These are phyloP conservation scores for Hemibagrus wyckioides DNA, from an alignment of 2,113 vertebrate species.

Conservation along the genomic window DNA sequence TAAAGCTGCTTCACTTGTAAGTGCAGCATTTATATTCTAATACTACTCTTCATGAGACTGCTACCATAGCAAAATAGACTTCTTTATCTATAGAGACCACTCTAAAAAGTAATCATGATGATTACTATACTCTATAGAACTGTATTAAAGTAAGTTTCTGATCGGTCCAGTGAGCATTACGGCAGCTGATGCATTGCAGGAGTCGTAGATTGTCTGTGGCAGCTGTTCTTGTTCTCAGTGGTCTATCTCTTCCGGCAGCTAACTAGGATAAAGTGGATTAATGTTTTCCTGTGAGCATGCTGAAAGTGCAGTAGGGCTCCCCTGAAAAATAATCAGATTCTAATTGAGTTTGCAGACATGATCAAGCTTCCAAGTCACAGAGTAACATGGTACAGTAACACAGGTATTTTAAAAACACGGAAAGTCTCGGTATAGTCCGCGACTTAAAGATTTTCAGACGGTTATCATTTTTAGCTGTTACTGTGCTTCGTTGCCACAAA, in stretches of 20 bases:
- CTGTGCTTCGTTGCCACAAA: background rate
- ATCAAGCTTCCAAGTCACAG: background rate
- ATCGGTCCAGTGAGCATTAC: too few species aligned
- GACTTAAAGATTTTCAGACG: background rate
- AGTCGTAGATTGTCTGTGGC: background rate
- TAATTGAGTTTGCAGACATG: background rate
- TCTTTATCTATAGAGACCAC: background rate
- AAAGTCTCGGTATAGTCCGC: background rate
- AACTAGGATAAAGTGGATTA: conserved; percentile 1
- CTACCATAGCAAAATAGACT: background rate
- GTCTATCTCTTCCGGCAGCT: background rate
- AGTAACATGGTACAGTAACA: background rate
- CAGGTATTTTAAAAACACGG: background rate
- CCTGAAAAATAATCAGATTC: background rate
- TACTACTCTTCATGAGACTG: background rate
- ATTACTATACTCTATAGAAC: too few species aligned
- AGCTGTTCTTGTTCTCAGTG: background rate
- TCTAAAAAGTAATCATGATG: background rate
- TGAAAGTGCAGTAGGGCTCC: background rate
- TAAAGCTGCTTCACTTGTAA: too few species aligned
- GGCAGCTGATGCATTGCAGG: background rate
- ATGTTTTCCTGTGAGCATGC: background rate
- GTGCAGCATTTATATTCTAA: too few species aligned
- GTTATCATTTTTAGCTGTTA: background rate
- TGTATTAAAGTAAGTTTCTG: background rate